These are phyloP conservation scores for Equus quagga DNA, from an alignment of 2,113 vertebrate species.

Conservation along the genomic window DNA sequence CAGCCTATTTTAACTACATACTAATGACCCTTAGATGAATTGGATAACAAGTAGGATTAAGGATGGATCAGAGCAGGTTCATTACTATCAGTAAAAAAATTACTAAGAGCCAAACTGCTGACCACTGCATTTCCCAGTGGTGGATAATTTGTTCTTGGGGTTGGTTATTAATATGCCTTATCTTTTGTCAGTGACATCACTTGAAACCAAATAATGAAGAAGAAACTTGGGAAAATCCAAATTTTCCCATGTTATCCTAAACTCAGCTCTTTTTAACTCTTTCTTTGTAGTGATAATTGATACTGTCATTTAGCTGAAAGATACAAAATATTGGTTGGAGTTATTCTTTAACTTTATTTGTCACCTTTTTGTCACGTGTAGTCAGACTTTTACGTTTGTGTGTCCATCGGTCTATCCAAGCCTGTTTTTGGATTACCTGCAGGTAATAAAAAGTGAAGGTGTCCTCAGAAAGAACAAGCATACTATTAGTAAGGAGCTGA, in stretches of 20 bases:
- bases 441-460: neutral
- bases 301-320: neutral
- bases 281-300: neutral
- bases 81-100: neutral
- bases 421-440: neutral
- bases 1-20: neutral
- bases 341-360: neutral
- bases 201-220: neutral
- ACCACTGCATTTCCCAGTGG: neutral
- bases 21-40: neutral
- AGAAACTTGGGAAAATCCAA: neutral
- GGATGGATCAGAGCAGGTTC: neutral
- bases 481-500: neutral
- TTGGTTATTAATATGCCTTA: neutral
- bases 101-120: neutral
- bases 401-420: neutral
- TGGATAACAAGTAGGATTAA: neutral
- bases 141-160: neutral
- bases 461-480: neutral
- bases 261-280: neutral
- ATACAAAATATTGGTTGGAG: neutral
- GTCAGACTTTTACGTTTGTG: neutral
- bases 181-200: neutral
- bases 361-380: neutral
- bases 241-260: neutral